These are phyloP conservation scores for Pilophorus perplexus DNA, from an alignment of 2,888 invertebrate genomes.

Conservation along the genomic window DNA sequence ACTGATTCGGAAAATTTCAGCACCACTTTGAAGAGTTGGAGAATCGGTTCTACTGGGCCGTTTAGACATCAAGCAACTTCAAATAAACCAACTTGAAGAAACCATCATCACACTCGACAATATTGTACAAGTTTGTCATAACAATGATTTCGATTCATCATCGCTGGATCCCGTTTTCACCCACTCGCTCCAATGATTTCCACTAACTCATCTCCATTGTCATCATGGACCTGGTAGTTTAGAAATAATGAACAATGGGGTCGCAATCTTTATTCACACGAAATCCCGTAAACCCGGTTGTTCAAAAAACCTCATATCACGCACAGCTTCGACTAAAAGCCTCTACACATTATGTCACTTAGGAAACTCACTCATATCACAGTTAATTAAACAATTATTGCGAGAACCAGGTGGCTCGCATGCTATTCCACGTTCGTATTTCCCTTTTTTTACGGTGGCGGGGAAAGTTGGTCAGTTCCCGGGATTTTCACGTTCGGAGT, in stretches of 20 bases:
- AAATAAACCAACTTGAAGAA: no score
- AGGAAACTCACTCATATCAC: conserved; percentile 7
- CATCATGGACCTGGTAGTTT: background rate
- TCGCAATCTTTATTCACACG: background rate
- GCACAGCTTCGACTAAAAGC: background rate
- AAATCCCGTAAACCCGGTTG: background rate
- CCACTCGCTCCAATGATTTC: background rate
- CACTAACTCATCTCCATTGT: background rate
- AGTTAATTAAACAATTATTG: conserved; percentile 12
- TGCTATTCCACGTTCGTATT: background rate
- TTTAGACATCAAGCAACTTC: no score
- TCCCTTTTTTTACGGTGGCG: background rate
- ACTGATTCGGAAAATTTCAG: no score
- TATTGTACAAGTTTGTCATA: no score
- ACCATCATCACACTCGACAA: no score
- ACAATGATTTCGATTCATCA: no score
- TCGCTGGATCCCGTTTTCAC: no score
- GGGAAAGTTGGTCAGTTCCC: background rate
- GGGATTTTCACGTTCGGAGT: no score
- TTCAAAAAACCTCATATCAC: background rate
- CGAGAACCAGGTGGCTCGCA: background rate
- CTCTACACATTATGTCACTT: conserved; percentile 18
- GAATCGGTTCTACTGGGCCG: no score
- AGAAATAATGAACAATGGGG: background rate
- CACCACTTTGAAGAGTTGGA: no score